A percentile compares a stretch with the other conserved stretches of the same genome.
Evolutionary conservation across 1,140 invertebrate genomes (phyloP).

Genomic region (Dufourea novaeangliae): DNA sequence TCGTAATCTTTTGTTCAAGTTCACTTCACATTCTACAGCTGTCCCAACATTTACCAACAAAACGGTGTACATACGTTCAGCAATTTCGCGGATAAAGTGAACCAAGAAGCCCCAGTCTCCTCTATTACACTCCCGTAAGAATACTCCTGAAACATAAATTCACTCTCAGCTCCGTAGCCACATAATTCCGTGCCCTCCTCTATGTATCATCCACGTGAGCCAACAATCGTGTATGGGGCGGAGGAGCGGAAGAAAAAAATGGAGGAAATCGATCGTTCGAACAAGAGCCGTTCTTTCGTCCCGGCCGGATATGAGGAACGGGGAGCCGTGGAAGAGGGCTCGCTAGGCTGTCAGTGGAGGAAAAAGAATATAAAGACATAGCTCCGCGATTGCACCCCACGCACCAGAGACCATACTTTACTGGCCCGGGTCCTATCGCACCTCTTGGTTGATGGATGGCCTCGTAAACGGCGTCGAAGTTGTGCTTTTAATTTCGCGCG

Average conservation of each 20-base stretch:
- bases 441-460: constrained; percentile 36
- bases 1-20: too few relatives aligned
- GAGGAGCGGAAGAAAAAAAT: background rate
- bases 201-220: constrained; percentile 8
- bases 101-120: too few relatives aligned
- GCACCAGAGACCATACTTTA: background rate
- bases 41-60: too few relatives aligned
- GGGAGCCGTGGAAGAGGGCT: too few relatives aligned
- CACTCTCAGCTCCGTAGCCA: constrained; percentile 11
- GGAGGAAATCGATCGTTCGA: constrained; percentile 21
- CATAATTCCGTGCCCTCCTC: background rate
- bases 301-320: constrained; percentile 18
- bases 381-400: constrained; percentile 3
- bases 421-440: constrained; percentile 12
- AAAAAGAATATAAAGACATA: constrained; percentile 14
- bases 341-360: background rate
- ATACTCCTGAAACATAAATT: background rate
- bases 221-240: constrained; percentile 5
- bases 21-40: too few relatives aligned
- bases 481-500: constrained; percentile 37
- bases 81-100: too few relatives aligned
- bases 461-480: constrained; percentile 54
- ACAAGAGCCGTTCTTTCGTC: constrained; percentile 13
- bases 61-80: too few relatives aligned
- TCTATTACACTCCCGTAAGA: too few relatives aligned